Base-by-base conservation (phyloP, 2,113 vertebrate species). In the Sisor rabdophorus region DNA sequence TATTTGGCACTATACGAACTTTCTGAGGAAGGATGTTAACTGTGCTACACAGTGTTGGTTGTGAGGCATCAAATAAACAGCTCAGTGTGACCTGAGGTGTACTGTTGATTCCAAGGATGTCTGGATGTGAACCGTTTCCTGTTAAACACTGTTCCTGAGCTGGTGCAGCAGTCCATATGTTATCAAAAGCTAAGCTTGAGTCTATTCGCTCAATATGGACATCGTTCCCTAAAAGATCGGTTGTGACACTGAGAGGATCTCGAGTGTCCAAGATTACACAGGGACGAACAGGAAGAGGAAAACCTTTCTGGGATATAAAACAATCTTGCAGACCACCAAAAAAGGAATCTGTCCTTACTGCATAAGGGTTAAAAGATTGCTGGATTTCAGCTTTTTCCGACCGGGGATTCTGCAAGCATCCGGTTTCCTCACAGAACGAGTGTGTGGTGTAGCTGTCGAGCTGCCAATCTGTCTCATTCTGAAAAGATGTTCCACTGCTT, bases 351-450 rank as follows among this genome's bases (percentile, higher is more conserved):
- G 86, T 79, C 73, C 75, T 84, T 0, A 72, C 36, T 3, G 84
- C 65, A 71, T 84, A 82, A 0, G 84, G 82, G 2, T 82, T 58
- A 68, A 85, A 80, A 44, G 76, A 59, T 19, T 48, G 15, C 10
- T 75, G 75, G 83, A 65, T 61, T 79, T 36, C 84, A 1, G 84
- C 82, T 0, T 85, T 78, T 0, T 82, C 76, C 0, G 85, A 86
- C 22, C 87, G 88, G 0, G 86, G 84, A 65, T 88, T 90, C 82
- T 91, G 89, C 78, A 92, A 85, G 68, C 90, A 90, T 0, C 92
- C 91, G 0, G 90, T 91, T 83, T 93, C 92, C 83, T 91, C 91
- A 3, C 90, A 89, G 85, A 92, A 92, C 19, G 91, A 86, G 76
- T 90, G 89, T 16, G 90, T 91, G 58, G 84, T 83, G 10, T 87